Percentiles rank a stretch among this genome's conserved stretches.
Evolutionary conservation across 1,140 invertebrate species (phyloP).

Genomic region (Pogonognathellus flavescens): DNA sequence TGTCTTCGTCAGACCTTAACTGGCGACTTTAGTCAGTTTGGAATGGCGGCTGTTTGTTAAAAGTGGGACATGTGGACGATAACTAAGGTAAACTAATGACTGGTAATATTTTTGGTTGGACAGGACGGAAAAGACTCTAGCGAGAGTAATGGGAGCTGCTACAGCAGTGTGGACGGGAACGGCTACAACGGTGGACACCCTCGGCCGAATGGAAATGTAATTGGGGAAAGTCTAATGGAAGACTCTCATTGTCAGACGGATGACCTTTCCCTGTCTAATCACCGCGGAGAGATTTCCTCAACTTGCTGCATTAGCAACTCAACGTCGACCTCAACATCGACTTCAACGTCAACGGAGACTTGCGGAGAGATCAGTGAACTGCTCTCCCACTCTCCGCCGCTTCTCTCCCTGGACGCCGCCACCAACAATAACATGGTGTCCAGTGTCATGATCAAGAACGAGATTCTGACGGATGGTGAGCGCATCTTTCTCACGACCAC

Average conservation of each 20-base stretch:
- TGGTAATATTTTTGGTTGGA: not conserved
- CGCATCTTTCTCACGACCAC: constrained; percentile 31
- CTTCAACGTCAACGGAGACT: not conserved
- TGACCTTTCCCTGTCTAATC: constrained; percentile 37
- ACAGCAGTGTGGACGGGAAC: not conserved
- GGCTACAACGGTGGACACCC: not conserved
- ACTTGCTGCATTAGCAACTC: constrained; percentile 1
- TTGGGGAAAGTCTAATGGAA: constrained; percentile 53
- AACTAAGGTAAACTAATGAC: not conserved
- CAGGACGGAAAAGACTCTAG: constrained; percentile 45
- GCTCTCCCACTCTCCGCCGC: not conserved
- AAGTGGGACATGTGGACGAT: not conserved
- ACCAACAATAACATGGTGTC: constrained; percentile 42
- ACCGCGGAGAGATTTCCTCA: constrained; percentile 1
- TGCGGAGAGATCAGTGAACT: not conserved
- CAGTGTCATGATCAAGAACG: constrained; percentile 4
- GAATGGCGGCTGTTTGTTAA: not conserved
- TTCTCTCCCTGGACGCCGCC: not conserved
- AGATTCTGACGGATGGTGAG: not conserved
- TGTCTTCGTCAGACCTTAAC: too few relatives aligned
- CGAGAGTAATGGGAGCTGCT: constrained; percentile 17
- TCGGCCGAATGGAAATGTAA: not conserved
- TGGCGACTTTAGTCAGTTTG: constrained; percentile 1
- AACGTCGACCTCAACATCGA: constrained; percentile 8
- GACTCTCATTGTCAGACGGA: constrained; percentile 61